These are phyloP conservation scores for Corapipo altera DNA, from an alignment of 2,113 vertebrate species.

Conservation along the genomic window DNA sequence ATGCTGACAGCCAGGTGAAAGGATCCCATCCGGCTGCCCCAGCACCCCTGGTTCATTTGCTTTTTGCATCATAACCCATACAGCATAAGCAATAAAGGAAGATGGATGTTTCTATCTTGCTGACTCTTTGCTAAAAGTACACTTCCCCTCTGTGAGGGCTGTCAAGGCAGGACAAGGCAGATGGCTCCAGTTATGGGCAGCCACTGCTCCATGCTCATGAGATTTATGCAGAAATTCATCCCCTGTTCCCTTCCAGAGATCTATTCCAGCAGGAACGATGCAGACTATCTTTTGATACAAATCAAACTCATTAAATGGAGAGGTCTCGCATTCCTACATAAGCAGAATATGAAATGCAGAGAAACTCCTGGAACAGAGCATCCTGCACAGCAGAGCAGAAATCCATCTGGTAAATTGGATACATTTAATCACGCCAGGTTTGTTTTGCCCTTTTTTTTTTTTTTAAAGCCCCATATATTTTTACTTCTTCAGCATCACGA, in stretches of 20 bases:
- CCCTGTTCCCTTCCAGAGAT: not conserved
- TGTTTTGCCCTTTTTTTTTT: not conserved
- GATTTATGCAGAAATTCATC: not conserved
- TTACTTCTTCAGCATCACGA: not conserved
- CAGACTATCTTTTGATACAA: not conserved
- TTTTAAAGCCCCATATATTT: not conserved
- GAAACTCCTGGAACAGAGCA: not conserved
- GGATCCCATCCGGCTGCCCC: not conserved
- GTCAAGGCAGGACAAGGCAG: not conserved
- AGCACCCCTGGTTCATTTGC: not conserved
- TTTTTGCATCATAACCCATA: not conserved
- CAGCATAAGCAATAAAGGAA: not conserved
- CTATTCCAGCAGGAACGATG: not conserved
- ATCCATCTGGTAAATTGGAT: slow-evolving; percentile 33
- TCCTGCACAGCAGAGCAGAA: not conserved
- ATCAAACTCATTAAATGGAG: not conserved
- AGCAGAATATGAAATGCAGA: slow-evolving; percentile 24
- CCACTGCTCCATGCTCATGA: accelerated
- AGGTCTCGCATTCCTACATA: not conserved
- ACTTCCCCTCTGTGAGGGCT: not conserved
- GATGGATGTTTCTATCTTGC: not conserved
- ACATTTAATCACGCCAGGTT: not conserved
- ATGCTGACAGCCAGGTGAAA: not conserved
- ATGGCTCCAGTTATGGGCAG: not conserved
- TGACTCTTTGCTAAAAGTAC: not conserved